Evolutionary conservation across 2,113 vertebrate species (phyloP).

Genomic region (Bolborhynchus lineola): DNA sequence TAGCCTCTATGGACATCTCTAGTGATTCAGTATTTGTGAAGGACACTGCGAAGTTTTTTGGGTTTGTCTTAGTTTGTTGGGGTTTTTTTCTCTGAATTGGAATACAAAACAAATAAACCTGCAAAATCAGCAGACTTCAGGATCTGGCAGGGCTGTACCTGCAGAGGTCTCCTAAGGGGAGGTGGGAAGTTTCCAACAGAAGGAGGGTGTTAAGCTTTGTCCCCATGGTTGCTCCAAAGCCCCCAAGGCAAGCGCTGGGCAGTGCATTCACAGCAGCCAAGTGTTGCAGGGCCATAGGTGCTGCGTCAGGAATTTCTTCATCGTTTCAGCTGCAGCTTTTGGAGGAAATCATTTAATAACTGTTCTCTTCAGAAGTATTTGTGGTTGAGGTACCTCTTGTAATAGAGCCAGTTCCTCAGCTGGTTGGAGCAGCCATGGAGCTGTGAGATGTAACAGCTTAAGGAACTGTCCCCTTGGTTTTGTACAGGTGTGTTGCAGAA

Average conservation of each 20-base stretch:
- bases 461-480: slow-evolving; percentile 27
- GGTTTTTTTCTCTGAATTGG: background rate
- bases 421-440: background rate
- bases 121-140: background rate
- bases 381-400: background rate
- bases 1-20: background rate
- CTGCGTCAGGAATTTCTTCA: background rate
- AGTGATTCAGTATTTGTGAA: background rate
- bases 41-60: background rate
- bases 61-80: background rate
- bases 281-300: background rate
- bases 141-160: background rate
- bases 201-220: background rate
- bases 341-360: slow-evolving; percentile 29
- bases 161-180: background rate
- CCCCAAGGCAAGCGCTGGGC: fast-evolving
- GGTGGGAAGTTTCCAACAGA: background rate
- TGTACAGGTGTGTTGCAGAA: slow-evolving; percentile 43
- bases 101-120: background rate
- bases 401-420: background rate
- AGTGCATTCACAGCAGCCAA: background rate
- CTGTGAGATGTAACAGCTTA: background rate
- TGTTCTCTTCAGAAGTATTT: slow-evolving; percentile 17
- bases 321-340: background rate
- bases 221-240: background rate